Conservation (phyloP, 2,113 vertebrate species). For the Chloropsis cyanopogon region DNA sequence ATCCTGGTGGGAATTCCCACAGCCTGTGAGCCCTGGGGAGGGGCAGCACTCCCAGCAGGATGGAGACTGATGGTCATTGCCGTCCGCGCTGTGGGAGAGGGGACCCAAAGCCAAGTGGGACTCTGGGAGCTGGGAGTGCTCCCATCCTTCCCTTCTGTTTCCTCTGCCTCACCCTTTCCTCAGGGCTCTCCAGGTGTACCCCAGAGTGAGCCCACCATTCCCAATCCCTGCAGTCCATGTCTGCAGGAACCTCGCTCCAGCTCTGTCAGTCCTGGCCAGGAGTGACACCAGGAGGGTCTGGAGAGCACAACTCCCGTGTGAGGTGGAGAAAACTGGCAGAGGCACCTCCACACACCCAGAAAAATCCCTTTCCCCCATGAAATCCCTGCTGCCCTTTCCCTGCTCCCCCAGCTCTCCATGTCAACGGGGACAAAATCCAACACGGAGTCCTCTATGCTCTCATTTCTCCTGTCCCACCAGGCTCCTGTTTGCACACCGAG, state of each 20-base stretch:
- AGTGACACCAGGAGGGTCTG: neutral
- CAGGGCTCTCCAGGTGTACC: neutral
- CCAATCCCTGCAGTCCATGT: neutral
- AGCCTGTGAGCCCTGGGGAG: fast-evolving
- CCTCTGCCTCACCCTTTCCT: neutral
- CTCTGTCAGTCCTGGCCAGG: neutral
- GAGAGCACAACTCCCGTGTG: neutral
- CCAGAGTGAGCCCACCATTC: neutral
- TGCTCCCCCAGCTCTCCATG: neutral
- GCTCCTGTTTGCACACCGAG: fast-evolving
- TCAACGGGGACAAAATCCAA: fast-evolving
- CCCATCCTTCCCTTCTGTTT: neutral
- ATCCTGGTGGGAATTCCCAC: neutral
- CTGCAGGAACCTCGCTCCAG: neutral
- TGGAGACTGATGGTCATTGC: neutral
- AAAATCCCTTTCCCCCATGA: too few species aligned
- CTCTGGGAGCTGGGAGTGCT: neutral
- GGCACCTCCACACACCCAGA: neutral
- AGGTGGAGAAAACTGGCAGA: neutral
- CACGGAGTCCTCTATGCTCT: neutral
- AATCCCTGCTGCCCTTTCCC: neutral
- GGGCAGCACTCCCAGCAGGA: neutral
- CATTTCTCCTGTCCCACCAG: neutral
- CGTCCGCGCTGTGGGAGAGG: neutral
- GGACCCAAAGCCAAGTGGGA: neutral